Evolutionary conservation across 64 coral and sea anemone species (phyloP).

Genomic region (Orbicella faveolata): DNA sequence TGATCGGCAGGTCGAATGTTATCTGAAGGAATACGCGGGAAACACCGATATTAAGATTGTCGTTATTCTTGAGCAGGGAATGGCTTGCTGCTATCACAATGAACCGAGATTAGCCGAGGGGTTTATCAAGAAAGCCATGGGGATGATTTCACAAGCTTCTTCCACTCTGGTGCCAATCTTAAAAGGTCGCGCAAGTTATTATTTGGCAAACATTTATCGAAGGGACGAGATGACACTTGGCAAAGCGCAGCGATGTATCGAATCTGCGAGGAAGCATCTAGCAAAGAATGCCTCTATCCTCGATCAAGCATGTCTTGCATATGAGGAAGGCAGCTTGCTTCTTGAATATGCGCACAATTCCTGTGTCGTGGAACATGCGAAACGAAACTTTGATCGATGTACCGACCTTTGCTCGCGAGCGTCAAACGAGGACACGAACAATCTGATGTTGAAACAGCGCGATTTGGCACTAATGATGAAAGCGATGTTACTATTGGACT

Average conservation of each 20-base stretch:
- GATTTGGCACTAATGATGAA: not conserved
- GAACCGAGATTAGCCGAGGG: not conserved
- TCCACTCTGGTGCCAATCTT: not conserved
- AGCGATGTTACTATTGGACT: conserved; percentile 6
- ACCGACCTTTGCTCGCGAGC: not conserved
- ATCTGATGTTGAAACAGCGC: not conserved
- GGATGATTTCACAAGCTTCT: not conserved
- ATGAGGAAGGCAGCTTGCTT: conserved; percentile 2
- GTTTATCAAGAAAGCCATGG: not conserved
- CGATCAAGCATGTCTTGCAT: not conserved
- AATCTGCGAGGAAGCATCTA: not conserved
- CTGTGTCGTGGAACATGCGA: not conserved
- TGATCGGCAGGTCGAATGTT: not conserved
- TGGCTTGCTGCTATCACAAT: not conserved
- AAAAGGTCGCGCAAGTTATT: not conserved
- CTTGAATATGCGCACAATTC: not conserved
- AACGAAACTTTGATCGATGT: not conserved
- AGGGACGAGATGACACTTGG: not conserved
- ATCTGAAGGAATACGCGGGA: not conserved
- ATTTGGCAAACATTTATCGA: not conserved
- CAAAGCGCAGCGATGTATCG: not conserved
- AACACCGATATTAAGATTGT: not conserved
- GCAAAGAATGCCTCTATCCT: not conserved
- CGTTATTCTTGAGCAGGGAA: conserved; percentile 6
- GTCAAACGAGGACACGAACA: not conserved